Evolutionary conservation across 2,888 invertebrate species (phyloP).

Genomic region (Cerceris ruficornis): DNA sequence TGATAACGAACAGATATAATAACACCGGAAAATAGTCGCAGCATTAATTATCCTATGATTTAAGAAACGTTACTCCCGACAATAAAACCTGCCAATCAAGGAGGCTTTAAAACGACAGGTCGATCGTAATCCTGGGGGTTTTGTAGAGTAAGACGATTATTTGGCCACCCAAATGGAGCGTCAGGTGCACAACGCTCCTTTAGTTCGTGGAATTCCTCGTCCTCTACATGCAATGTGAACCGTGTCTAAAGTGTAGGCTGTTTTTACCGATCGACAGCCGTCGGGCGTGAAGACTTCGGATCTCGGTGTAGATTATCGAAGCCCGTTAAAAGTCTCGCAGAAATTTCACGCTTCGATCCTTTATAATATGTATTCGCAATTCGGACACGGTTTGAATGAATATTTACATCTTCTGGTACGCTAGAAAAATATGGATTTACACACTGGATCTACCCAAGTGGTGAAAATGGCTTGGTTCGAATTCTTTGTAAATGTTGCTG

Average conservation of each 20-base stretch:
- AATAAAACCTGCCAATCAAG: no score
- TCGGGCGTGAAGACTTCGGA: slow-evolving; percentile 60
- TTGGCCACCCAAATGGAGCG: slow-evolving; percentile 52
- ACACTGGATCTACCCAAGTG: no score
- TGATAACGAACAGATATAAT: no score
- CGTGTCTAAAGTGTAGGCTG: slow-evolving; percentile 11
- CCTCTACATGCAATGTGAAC: slow-evolving; percentile 23
- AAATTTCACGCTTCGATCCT: slow-evolving; percentile 19
- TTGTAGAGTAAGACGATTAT: slow-evolving; percentile 20
- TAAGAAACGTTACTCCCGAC: no score
- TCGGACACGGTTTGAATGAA: background rate
- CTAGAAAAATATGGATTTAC: no score
- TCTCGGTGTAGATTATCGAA: slow-evolving; percentile 71
- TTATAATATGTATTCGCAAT: background rate
- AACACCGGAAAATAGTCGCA: no score
- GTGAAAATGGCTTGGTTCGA: no score
- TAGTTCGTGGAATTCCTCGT: slow-evolving; percentile 26
- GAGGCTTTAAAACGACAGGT: no score
- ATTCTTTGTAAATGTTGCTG: no score
- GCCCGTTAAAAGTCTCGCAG: slow-evolving; percentile 61
- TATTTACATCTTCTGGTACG: no score
- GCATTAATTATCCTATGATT: no score
- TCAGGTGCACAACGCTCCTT: slow-evolving; percentile 46
- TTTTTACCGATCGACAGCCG: slow-evolving; percentile 62
- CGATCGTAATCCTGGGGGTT: no score